Conservation (phyloP, 2,797 vertebrate species). For the Acanthornis magna region DNA sequence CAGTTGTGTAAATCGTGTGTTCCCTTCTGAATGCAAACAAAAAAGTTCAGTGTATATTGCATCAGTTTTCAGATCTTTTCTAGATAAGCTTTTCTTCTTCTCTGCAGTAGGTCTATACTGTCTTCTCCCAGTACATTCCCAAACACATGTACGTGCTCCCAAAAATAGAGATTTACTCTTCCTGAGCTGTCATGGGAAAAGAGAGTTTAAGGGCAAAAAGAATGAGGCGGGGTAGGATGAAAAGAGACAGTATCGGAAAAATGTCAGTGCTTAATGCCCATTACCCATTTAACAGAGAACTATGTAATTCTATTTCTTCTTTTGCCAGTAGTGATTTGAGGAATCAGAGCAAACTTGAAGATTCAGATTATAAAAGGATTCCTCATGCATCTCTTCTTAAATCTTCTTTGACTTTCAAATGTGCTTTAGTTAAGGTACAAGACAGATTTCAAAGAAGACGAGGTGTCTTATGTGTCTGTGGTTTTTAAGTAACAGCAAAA, state of each 20-base stretch:
- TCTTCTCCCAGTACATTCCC: not conserved
- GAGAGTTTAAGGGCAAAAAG: not conserved
- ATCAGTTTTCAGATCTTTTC: not conserved
- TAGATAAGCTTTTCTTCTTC: not conserved
- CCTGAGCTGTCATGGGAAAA: not conserved
- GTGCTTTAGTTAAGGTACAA: not conserved
- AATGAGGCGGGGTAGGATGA: not conserved
- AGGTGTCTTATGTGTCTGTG: not conserved
- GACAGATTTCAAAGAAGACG: not conserved
- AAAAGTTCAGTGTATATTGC: rapidly evolving
- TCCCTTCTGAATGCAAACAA: not conserved
- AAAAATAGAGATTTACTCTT: not conserved
- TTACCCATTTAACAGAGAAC: not conserved
- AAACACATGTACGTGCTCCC: not conserved
- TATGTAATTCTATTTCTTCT: not conserved
- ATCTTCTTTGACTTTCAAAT: not conserved
- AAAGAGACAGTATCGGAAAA: not conserved
- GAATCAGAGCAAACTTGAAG: not conserved
- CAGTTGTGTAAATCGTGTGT: not conserved
- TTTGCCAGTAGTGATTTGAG: not conserved
- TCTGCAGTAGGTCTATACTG: not conserved
- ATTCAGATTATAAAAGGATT: not conserved
- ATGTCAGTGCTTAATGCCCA: not conserved
- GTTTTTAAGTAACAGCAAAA: not conserved
- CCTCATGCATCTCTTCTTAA: not conserved